A percentile compares a stretch with the other conserved stretches of the same genome.
These are phyloP conservation scores for Porites rus DNA, from an alignment of 92 coral and sea anemone species.

Conservation along the genomic window DNA sequence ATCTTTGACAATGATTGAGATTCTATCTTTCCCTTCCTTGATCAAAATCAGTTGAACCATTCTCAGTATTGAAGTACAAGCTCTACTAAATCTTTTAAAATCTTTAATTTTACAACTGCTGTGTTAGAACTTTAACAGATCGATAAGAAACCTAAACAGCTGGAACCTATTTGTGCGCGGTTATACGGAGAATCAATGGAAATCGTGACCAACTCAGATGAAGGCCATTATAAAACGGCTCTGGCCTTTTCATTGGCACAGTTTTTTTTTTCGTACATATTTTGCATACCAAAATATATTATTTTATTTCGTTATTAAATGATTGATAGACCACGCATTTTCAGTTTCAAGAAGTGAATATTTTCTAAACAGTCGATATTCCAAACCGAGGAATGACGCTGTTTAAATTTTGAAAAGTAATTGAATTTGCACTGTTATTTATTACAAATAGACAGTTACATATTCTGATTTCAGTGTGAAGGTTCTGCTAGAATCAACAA, in stretches of 20 bases:
- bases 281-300: not conserved
- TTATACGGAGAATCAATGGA: no score
- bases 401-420: not conserved
- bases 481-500: not conserved
- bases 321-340: not conserved
- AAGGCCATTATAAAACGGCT: not conserved
- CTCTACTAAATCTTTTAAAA: not conserved
- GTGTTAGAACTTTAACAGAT: no score
- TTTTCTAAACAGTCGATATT: not conserved
- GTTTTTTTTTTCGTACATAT: not conserved
- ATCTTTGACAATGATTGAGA: no score
- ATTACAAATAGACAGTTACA: not conserved
- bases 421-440: not conserved
- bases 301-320: not conserved
- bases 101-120: no score
- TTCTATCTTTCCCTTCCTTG: not conserved
- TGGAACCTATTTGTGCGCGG: no score
- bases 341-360: not conserved
- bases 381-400: not conserved
- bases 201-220: no score
- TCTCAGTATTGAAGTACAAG: not conserved
- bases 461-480: not conserved
- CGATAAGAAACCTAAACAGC: no score
- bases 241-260: not conserved
- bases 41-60: not conserved